phyloP scores from a whole-genome alignment of 2,888 invertebrate genomes.

The Phoronis australis region DNA sequence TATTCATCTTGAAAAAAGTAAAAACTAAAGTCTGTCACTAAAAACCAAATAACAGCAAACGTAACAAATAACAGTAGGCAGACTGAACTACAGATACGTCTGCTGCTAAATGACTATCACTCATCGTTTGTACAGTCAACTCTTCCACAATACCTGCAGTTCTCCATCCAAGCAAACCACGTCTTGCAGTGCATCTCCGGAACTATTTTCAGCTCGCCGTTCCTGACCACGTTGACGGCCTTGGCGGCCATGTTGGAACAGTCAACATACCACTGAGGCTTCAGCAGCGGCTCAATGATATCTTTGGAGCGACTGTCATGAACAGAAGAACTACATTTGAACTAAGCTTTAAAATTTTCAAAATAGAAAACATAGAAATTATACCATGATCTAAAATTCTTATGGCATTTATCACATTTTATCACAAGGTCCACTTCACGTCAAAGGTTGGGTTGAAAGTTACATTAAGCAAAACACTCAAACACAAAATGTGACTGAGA shows the following conservation, averaged over 20 bases:
- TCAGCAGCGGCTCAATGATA: conserved; percentile 90
- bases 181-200: conserved; percentile 86
- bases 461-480: too few relatives aligned
- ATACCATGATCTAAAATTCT: neutral
- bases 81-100: neutral
- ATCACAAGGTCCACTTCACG: too few relatives aligned
- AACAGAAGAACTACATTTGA: neutral
- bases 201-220: conserved; percentile 78
- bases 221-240: conserved; percentile 70
- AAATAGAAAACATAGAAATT: neutral
- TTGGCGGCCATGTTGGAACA: conserved; percentile 80
- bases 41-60: neutral
- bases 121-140: too few relatives aligned
- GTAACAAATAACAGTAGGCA: neutral
- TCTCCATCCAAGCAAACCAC: conserved; percentile 95
- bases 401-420: too few relatives aligned
- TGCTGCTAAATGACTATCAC: neutral
- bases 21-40: too few relatives aligned
- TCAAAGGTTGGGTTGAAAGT: too few relatives aligned
- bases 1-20: too few relatives aligned
- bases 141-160: conserved; percentile 76
- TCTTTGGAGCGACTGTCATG: conserved; percentile 92
- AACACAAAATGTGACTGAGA: too few relatives aligned
- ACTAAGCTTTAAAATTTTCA: too few relatives aligned
- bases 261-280: conserved; percentile 95